Base-by-base conservation (phyloP, 2,797 vertebrate genomes). In the Molothrus aeneus region DNA sequence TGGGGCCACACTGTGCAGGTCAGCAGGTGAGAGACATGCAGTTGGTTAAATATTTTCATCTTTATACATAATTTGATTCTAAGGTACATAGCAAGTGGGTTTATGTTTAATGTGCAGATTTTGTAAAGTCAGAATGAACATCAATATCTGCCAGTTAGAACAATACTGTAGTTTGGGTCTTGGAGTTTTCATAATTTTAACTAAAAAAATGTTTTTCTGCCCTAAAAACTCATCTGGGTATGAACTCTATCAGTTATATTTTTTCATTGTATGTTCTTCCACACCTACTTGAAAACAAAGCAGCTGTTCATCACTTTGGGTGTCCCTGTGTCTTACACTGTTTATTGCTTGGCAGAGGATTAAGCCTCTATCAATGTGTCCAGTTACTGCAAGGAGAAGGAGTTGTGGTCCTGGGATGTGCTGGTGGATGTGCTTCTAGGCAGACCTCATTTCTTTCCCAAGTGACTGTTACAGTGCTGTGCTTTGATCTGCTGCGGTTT, bases 341-440 rank as follows among this genome's bases (percentile, higher is more conserved):
- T 47, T 54, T 29, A 9, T 34, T 48, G 29, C 53, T 48, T 70
- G 69, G 32, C 66, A 83, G 85, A 50, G 61, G 25, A 15, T 72
- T 64, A 32, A 66, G 36, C 28, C 10, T 25, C 3, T 31, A 0
- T 17, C 0, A 1, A 0, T 2, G 2, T 42, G 45, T 74, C 48
- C n/a, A 11, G 22, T n/a, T 29, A 11, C 32, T 86, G 36, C 0
- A 0, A 38, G 45, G 51, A 85, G 56, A 54, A 84, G 64, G 60
- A 63, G 12, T 15, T 40, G 7, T 1, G 22, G 31, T 18, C 11
- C 40, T n/a, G 9, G 36, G 51, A 31, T n/a, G 47, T 73, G 29
- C n/a, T 51, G 51, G 29, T 50, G 54, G 78, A 11, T 0, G 1
- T 8, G 24, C 17, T 40, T 88, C 68, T 32, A 61, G n/a, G 29